A percentile compares a stretch with the other conserved stretches of the same genome.
phyloP scores from a whole-genome alignment of 2,113 vertebrate genomes.

The Numenius arquata region DNA sequence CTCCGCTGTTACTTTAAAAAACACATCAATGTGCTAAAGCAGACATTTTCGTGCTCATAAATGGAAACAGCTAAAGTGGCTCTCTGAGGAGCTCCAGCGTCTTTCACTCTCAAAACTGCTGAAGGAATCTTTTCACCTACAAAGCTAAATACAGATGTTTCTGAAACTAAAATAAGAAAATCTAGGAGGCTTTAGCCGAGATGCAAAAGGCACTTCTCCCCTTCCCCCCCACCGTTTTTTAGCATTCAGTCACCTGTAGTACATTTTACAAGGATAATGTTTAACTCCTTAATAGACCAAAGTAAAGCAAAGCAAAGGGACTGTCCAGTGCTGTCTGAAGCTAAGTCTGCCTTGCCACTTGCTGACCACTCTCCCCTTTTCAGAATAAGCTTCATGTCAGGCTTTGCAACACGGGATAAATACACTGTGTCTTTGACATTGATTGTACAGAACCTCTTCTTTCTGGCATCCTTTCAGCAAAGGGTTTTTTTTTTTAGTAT shows the following conservation, averaged over 20 bases:
- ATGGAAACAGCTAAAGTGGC: neutral
- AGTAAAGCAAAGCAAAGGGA: neutral
- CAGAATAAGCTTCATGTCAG: neutral
- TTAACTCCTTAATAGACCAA: neutral
- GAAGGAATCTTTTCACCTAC: neutral
- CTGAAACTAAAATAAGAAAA: neutral
- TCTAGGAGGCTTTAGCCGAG: neutral
- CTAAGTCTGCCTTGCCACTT: neutral
- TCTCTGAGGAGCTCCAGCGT: neutral
- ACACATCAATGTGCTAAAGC: neutral
- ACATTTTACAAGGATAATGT: neutral
- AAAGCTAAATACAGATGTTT: neutral
- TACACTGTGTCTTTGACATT: neutral
- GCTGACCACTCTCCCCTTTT: neutral
- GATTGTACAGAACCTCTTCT: neutral
- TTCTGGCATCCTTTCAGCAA: neutral
- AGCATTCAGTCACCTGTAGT: neutral
- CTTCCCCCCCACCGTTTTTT: neutral
- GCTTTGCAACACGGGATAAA: neutral
- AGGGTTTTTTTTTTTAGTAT: neutral
- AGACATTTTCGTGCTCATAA: neutral
- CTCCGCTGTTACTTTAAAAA: neutral
- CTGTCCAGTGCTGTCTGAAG: neutral
- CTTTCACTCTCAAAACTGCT: neutral
- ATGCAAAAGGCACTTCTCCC: fast-evolving